Evolutionary conservation across 2,797 vertebrate species (phyloP), one percentile per base, ranked within the genome.

Genomic region (Taenioides sp.): DNA sequence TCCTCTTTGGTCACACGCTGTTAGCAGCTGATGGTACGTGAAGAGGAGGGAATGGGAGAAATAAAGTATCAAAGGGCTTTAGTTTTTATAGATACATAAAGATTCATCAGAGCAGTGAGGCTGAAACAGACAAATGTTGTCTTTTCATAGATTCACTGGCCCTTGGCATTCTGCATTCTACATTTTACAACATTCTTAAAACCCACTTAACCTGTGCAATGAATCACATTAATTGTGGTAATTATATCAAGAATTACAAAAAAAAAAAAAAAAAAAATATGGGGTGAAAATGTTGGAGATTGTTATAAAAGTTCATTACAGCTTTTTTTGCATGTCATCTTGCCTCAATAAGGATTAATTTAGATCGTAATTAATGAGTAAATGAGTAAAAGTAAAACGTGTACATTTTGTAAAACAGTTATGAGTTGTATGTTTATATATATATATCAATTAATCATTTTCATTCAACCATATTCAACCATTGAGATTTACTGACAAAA

Each of bases 51-150:
- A 78, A 67, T n/a, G 12, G 37, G 37, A 7, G 22, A 69, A 61
- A 73, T 61, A 68, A 12, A 59, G 12, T 67, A 68, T 65, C 23
- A 50, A 34, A n/a, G 14, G 16, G 27, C 5, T 25, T 74, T 37
- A 62, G 4, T 73, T 74, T 79, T 47, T 49, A 18, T 74, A 67
- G 17, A n/a, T n/a, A 34, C 7, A 37, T 62, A 62, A 22, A 62
- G 59, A 61, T 34, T 62, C 57, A 54, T 57, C 54, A 57, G 54
- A 57, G 54, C 54, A 57, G 22, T 57, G 22, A 18, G 16, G 14
- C 25, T 59, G 25, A 59, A 57, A 23, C 12, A 11, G 52, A 23
- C 54, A 57, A 57, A 57, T 23, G 54, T 25, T 57, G 54, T 23
- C 54, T 47, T 47, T 47, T 47, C 43, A 47, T 47, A 17, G 14